Evolutionary conservation across 2,797 vertebrate genomes (phyloP).

Genomic region (Sebastes reedi): DNA sequence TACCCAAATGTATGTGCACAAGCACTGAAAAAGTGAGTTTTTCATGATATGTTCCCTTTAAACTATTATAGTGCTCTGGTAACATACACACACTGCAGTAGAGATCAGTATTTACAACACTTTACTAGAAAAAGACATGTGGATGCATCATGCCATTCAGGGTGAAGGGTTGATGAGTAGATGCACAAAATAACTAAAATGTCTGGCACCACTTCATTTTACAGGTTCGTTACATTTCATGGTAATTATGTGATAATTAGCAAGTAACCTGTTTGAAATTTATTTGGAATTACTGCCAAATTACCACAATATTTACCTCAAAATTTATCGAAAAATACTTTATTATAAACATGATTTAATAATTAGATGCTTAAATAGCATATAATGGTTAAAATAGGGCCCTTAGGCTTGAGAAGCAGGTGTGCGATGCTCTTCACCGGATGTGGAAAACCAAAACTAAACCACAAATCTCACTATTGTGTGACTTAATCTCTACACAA

Average conservation of each 20-base stretch:
- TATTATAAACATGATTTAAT: too few relatives aligned
- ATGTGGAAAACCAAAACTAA: too few relatives aligned
- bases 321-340: rapidly evolving
- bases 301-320: too few relatives aligned
- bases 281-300: too few relatives aligned
- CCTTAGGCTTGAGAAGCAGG: too few relatives aligned
- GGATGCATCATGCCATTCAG: neutral
- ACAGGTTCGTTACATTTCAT: too few relatives aligned
- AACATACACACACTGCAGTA: neutral
- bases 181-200: neutral
- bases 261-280: too few relatives aligned
- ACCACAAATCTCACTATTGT: too few relatives aligned
- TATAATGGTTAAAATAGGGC: too few relatives aligned
- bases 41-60: neutral
- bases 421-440: too few relatives aligned
- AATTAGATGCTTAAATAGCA: rapidly evolving
- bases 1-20: too few relatives aligned
- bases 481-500: rapidly evolving
- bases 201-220: neutral
- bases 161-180: neutral
- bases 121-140: neutral
- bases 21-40: neutral
- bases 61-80: neutral
- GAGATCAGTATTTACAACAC: neutral
- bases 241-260: too few relatives aligned